phyloP scores from a whole-genome alignment of 2,797 vertebrate genomes.

The Lacerta viridis region DNA sequence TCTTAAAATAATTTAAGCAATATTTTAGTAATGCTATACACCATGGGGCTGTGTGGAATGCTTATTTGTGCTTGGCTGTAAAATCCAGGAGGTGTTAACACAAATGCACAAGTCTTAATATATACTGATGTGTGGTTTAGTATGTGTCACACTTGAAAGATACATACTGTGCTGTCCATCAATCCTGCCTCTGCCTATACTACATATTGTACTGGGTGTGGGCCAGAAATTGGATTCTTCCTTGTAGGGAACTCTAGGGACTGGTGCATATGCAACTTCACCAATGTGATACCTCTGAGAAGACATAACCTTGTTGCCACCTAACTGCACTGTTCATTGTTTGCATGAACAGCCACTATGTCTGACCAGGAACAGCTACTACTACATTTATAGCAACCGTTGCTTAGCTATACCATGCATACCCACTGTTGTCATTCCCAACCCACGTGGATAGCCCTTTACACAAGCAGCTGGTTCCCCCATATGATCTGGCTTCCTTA shows the following conservation, averaged over 20 bases:
- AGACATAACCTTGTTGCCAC: neutral
- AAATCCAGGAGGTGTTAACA: too few species aligned
- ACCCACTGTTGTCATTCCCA: too few species aligned
- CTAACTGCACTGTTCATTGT: neutral
- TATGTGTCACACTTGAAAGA: neutral
- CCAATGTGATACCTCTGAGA: neutral
- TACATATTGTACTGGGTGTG: neutral
- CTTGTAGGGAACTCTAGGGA: neutral
- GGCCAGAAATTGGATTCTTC: neutral
- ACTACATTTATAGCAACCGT: too few species aligned
- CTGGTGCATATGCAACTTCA: neutral
- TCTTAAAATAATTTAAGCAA: conserved; percentile 37
- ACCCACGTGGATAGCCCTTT: too few species aligned
- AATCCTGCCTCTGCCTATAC: neutral
- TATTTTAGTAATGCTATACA: conserved; percentile 35
- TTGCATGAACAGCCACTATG: neutral
- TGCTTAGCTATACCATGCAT: too few species aligned
- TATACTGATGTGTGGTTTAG: neutral
- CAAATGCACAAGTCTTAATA: too few species aligned
- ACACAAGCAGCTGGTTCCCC: too few species aligned
- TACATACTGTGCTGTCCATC: neutral
- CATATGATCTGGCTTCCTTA: too few species aligned
- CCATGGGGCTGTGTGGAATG: neutral
- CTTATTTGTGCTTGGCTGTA: neutral
- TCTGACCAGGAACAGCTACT: neutral